A percentile compares a stretch with the other conserved stretches of the same genome.
These are phyloP conservation scores for Gortyna flavago DNA, from an alignment of 2,888 invertebrate genomes.

Conservation along the genomic window DNA sequence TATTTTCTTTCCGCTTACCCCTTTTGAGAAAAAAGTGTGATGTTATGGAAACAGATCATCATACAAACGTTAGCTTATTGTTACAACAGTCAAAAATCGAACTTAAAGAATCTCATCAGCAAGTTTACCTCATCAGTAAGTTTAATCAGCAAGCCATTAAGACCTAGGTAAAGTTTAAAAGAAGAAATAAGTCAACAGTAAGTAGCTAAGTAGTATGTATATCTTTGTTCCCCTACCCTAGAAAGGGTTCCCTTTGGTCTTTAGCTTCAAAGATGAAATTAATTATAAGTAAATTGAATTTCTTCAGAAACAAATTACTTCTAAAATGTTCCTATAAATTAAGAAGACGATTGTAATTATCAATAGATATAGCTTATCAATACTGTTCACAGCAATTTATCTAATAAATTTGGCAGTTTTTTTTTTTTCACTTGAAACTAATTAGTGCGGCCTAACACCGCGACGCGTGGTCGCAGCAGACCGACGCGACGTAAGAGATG, in stretches of 20 bases:
- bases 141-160: no score
- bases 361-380: not conserved
- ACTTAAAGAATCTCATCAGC: no score
- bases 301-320: not conserved
- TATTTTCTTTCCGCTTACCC: not conserved
- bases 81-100: not conserved
- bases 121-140: no score
- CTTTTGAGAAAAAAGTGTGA: not conserved
- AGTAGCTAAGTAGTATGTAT: no score
- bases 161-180: not conserved
- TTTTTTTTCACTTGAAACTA: not conserved
- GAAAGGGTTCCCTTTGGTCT: constrained; percentile 1
- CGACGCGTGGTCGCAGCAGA: not conserved
- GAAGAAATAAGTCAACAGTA: no score
- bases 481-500: no score
- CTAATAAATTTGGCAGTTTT: not conserved
- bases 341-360: not conserved
- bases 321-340: not conserved
- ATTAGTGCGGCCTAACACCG: not conserved
- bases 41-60: not conserved
- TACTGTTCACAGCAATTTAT: not conserved
- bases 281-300: constrained; percentile 22
- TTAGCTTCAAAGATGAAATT: constrained; percentile 18
- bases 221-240: no score
- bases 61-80: not conserved